Evolutionary conservation across 2,797 vertebrate species (phyloP).

Genomic region (Avahi laniger): DNA sequence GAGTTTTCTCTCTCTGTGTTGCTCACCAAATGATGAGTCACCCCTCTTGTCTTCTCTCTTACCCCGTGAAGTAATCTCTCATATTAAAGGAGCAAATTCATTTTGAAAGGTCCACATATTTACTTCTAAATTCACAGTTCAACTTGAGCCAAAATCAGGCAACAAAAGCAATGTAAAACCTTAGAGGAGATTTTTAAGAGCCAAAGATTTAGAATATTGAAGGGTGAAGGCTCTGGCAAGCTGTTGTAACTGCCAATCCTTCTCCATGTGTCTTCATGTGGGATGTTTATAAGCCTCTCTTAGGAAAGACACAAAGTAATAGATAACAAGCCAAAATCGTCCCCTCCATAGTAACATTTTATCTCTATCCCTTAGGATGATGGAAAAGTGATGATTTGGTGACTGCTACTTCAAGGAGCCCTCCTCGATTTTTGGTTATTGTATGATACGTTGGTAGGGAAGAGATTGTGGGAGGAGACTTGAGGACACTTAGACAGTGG

Average conservation of each 20-base stretch:
- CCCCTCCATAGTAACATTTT: rapidly evolving
- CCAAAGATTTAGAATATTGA: not conserved
- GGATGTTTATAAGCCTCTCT: not conserved
- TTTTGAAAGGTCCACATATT: not conserved
- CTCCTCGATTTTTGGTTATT: not conserved
- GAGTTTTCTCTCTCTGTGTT: not conserved
- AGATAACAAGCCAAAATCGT: not conserved
- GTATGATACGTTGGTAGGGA: too few relatives aligned
- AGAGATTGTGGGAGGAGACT: not conserved
- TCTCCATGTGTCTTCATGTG: not conserved
- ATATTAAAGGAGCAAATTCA: not conserved
- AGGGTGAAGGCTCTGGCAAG: not conserved
- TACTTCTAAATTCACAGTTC: slow-evolving; percentile 28
- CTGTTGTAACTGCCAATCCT: not conserved
- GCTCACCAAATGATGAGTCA: not conserved
- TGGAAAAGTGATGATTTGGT: not conserved
- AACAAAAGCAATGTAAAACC: not conserved
- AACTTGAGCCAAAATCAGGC: not conserved
- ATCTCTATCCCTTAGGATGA: not conserved
- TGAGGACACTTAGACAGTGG: not conserved
- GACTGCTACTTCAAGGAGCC: not conserved
- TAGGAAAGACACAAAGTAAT: not conserved
- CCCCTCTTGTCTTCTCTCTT: not conserved
- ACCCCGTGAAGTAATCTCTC: not conserved
- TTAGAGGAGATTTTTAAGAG: not conserved